A percentile compares a stretch with the other conserved stretches of the same genome.
Evolutionary conservation across 2,888 invertebrate species (phyloP).

Genomic region (Polymixis flavicincta): DNA sequence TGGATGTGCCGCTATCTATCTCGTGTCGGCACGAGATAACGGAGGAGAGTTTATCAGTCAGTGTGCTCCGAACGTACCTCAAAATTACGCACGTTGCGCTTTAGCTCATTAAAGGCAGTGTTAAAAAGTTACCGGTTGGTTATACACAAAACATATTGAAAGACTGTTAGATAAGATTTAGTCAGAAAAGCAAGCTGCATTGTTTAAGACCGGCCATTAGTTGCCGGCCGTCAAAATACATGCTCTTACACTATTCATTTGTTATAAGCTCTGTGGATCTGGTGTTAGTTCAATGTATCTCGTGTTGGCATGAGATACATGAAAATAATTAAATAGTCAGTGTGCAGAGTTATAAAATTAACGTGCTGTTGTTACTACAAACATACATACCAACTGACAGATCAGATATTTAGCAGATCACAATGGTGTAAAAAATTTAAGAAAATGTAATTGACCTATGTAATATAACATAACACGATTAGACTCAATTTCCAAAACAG

Average conservation of each 20-base stretch:
- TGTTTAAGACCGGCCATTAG: conserved; percentile 85
- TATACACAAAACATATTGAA: background rate
- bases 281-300: conserved; percentile 9
- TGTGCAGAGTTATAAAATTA: background rate
- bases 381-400: background rate
- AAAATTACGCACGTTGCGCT: too few relatives aligned
- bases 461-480: too few relatives aligned
- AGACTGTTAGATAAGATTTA: background rate
- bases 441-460: too few relatives aligned
- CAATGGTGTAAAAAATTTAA: too few relatives aligned
- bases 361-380: too few relatives aligned
- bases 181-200: conserved; percentile 78
- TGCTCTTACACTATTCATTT: conserved; percentile 87
- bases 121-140: background rate
- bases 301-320: background rate
- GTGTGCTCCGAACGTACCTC: too few relatives aligned
- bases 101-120: background rate
- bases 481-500: background rate
- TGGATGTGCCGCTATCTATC: conserved; percentile 64
- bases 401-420: too few relatives aligned
- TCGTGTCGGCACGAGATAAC: background rate
- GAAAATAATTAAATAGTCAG: too few relatives aligned
- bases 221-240: conserved; percentile 80
- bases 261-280: conserved; percentile 81
- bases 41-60: background rate